Conservation (phyloP, 2,113 vertebrate genomes). For the Ochotona curzoniae region DNA sequence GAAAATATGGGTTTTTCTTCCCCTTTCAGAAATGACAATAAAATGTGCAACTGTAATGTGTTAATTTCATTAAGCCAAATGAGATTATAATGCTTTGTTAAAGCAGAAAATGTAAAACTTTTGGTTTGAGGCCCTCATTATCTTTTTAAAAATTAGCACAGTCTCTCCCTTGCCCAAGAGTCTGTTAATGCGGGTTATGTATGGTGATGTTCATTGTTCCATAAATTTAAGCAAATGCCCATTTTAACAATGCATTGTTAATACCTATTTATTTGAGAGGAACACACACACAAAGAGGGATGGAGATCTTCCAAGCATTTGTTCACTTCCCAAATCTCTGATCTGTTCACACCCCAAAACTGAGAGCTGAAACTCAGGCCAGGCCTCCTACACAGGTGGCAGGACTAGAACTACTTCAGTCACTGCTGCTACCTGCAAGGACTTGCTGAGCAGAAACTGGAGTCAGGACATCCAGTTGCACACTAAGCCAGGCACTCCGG, state of each 20-base stretch:
- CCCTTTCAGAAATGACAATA: slow-evolving; percentile 66
- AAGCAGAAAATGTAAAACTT: slow-evolving; percentile 19
- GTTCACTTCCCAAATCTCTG: no score
- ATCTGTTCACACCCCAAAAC: no score
- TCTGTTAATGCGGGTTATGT: background rate
- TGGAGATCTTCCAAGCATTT: no score
- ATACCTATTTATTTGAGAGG: background rate
- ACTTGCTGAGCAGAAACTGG: no score
- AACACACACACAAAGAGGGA: no score
- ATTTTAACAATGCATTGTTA: background rate
- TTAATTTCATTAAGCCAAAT: slow-evolving; percentile 62
- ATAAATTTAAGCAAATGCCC: background rate
- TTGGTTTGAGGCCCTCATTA: background rate
- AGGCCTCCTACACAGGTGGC: no score
- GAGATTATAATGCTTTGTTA: background rate
- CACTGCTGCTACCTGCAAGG: no score
- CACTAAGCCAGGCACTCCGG: no score
- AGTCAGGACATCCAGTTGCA: no score
- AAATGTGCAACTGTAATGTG: slow-evolving; percentile 23
- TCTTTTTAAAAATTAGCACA: background rate
- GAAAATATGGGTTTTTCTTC: slow-evolving; percentile 50
- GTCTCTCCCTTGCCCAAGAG: background rate
- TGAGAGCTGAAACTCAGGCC: no score
- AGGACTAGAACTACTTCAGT: no score
- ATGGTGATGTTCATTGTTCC: background rate